Percentiles rank a stretch among this genome's conserved stretches.
These are phyloP conservation scores for Rambutsinella grinnellia DNA, from an alignment of 2,888 invertebrate species.

Conservation along the genomic window DNA sequence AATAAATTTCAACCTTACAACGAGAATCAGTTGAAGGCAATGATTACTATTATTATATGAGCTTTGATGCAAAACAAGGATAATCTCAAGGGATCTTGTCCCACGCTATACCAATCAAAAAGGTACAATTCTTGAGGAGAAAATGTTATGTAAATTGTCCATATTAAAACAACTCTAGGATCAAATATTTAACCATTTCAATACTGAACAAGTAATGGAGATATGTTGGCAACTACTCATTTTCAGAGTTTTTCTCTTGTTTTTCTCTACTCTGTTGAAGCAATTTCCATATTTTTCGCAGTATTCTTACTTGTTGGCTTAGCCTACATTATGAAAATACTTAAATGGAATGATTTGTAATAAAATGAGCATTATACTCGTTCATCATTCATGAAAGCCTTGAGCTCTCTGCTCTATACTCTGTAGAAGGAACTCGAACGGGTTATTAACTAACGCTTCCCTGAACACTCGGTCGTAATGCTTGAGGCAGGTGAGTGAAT, in stretches of 20 bases:
- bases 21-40: no score
- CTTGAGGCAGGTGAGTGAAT: slow-evolving; percentile 51
- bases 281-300: background rate
- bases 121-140: no score
- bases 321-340: background rate
- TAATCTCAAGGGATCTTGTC: no score
- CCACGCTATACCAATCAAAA: no score
- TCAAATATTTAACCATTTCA: no score
- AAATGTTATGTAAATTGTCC: no score
- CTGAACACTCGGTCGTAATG: slow-evolving; percentile 50
- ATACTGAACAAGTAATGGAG: no score
- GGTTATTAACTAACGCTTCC: slow-evolving; percentile 52
- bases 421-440: slow-evolving; percentile 40
- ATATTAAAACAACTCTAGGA: no score
- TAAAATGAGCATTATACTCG: slow-evolving; percentile 18
- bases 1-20: no score
- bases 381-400: slow-evolving; percentile 27
- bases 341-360: slow-evolving; percentile 15
- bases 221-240: no score
- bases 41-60: no score
- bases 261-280: background rate
- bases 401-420: slow-evolving; percentile 18
- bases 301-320: background rate
- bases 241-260: background rate
- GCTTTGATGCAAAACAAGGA: no score